A percentile compares a stretch with the other conserved stretches of the same genome.
These are phyloP conservation scores for Sinohyriopsis cumingii DNA, from an alignment of 2,888 invertebrate species.

Conservation along the genomic window DNA sequence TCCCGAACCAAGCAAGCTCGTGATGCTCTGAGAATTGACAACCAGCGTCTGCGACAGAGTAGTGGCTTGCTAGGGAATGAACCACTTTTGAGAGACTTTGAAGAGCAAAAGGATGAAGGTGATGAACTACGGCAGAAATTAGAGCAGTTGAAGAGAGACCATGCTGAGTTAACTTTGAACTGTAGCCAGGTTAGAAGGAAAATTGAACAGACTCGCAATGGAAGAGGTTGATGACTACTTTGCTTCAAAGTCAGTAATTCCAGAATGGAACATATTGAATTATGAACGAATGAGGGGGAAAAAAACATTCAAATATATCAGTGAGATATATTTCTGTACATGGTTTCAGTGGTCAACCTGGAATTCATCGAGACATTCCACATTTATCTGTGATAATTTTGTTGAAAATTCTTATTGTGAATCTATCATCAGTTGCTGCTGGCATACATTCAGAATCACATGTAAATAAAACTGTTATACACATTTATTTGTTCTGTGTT, in stretches of 20 bases:
- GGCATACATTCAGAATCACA: no score
- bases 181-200: constrained; percentile 68
- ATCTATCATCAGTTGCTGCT: no score
- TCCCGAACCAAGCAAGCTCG: constrained; percentile 72
- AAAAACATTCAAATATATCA: no score
- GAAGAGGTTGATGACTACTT: constrained; percentile 5
- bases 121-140: constrained; percentile 61
- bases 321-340: no score
- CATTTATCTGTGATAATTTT: no score
- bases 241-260: constrained; percentile 3
- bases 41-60: constrained; percentile 71
- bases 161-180: constrained; percentile 68
- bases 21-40: constrained; percentile 72
- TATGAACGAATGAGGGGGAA: no score
- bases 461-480: no score
- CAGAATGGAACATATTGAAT: no score
- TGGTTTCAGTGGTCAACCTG: no score
- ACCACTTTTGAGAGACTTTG: constrained; percentile 74
- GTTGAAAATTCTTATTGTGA: no score
- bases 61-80: constrained; percentile 75
- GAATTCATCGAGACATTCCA: no score
- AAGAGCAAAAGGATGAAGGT: constrained; percentile 70
- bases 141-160: constrained; percentile 64
- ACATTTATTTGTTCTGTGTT: no score
- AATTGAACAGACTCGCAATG: constrained; percentile 64